phyloP scores from a whole-genome alignment of 1,140 invertebrate species.

The Orchesella cincta region DNA sequence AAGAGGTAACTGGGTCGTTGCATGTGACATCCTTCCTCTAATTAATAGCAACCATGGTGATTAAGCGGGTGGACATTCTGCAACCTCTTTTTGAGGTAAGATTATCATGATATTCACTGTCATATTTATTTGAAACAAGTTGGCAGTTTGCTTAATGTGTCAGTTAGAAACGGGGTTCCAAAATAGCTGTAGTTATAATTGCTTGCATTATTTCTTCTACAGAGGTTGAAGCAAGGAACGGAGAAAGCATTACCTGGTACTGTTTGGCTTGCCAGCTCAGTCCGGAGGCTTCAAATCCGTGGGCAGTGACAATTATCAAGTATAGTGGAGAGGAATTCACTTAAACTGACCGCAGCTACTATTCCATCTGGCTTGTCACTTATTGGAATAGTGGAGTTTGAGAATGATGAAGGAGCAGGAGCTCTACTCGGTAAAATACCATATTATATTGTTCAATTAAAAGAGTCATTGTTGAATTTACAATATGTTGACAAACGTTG shows the following conservation, averaged over 20 bases:
- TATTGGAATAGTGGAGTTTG: constrained; percentile 47
- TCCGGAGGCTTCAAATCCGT: constrained; percentile 26
- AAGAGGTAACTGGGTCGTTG: no score
- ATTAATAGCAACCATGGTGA: no score
- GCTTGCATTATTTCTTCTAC: constrained; percentile 24
- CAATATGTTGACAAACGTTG: no score
- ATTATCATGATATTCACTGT: constrained; percentile 1
- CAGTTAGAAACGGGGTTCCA: no score
- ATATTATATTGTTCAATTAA: no score
- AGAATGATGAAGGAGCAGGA: constrained; percentile 44
- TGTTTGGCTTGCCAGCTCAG: constrained; percentile 39
- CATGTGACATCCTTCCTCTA: no score
- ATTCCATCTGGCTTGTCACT: constrained; percentile 42
- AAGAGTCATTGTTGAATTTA: no score
- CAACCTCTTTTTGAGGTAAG: constrained; percentile 42
- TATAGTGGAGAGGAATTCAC: constrained; percentile 34
- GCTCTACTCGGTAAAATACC: constrained; percentile 46
- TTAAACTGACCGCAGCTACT: constrained; percentile 17
- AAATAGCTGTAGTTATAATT: background rate
- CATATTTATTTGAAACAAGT: background rate
- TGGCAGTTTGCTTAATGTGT: background rate
- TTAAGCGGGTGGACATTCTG: no score
- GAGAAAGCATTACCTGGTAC: constrained; percentile 29
- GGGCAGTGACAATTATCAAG: constrained; percentile 42
- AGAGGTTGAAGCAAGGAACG: constrained; percentile 37